Conservation (phyloP, 2,888 invertebrate genomes). For the Pyralis farinalis region DNA sequence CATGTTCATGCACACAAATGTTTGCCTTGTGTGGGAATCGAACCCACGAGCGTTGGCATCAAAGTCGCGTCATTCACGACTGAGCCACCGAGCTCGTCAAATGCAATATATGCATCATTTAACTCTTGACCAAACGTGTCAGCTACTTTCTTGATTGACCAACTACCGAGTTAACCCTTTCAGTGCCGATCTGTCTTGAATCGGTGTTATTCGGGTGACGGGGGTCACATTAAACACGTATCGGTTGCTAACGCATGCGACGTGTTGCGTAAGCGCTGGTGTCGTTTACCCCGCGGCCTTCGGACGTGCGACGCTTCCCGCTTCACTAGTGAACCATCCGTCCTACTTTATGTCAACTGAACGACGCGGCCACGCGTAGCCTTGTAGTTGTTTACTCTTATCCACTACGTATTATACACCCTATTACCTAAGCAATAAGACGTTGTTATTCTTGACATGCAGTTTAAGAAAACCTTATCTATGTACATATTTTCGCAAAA, state of each 20-base stretch:
- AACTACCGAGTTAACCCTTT: no score
- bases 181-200: no score
- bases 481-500: constrained; percentile 11
- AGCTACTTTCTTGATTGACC: no score
- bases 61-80: no score
- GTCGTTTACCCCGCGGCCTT: constrained; percentile 75
- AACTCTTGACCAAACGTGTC: no score
- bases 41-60: no score
- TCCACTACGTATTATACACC: constrained; percentile 7
- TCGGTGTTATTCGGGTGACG: constrained; percentile 3
- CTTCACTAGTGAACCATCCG: constrained; percentile 39
- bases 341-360: constrained; percentile 22
- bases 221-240: constrained; percentile 43
- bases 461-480: constrained; percentile 10
- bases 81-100: no score
- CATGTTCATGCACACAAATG: no score
- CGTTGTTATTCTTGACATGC: not conserved
- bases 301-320: constrained; percentile 47
- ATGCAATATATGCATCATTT: no score
- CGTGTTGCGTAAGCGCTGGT: constrained; percentile 59
- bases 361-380: constrained; percentile 6
- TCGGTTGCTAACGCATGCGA: constrained; percentile 21
- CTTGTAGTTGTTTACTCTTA: constrained; percentile 8
- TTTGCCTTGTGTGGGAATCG: no score
- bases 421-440: constrained; percentile 9